Conservation (phyloP, 2,888 invertebrate genomes). For the Sturmia bella region DNA sequence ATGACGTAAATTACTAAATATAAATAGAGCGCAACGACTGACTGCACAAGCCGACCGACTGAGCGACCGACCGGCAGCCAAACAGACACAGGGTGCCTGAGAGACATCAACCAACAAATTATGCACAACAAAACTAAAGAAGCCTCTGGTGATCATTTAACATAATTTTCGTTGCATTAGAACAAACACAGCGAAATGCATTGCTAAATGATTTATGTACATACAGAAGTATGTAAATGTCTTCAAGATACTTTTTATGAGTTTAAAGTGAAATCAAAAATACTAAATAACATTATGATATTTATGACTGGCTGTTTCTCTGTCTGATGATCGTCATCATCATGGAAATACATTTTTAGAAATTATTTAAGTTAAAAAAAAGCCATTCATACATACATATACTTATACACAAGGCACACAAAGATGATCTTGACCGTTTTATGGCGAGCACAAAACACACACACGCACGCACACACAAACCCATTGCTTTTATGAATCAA, state of each 20-base stretch:
- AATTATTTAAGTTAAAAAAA: conserved; percentile 45
- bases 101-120: not conserved
- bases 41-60: conserved; percentile 10
- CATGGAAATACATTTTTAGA: conserved; percentile 52
- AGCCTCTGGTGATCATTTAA: conserved; percentile 18
- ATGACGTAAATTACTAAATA: conserved; percentile 80
- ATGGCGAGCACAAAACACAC: conserved; percentile 1
- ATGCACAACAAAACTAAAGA: not conserved
- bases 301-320: conserved; percentile 13
- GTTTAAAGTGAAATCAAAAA: not conserved
- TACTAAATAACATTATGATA: conserved; percentile 1
- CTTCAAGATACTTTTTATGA: too few species aligned
- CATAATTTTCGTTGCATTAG: too few species aligned
- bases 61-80: too few species aligned
- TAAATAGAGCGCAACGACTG: conserved; percentile 72
- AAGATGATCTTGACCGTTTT: conserved; percentile 64
- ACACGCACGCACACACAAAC: not conserved
- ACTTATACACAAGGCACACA: not conserved
- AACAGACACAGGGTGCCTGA: conserved; percentile 4
- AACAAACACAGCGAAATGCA: too few species aligned
- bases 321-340: conserved; percentile 46
- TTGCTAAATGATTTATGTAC: too few species aligned
- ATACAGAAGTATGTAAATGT: too few species aligned
- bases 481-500: not conserved
- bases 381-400: not conserved